Evolutionary conservation across 2,113 vertebrate species (phyloP), one percentile per base, ranked within the genome.

Genomic region (Odontophorus gujanensis): DNA sequence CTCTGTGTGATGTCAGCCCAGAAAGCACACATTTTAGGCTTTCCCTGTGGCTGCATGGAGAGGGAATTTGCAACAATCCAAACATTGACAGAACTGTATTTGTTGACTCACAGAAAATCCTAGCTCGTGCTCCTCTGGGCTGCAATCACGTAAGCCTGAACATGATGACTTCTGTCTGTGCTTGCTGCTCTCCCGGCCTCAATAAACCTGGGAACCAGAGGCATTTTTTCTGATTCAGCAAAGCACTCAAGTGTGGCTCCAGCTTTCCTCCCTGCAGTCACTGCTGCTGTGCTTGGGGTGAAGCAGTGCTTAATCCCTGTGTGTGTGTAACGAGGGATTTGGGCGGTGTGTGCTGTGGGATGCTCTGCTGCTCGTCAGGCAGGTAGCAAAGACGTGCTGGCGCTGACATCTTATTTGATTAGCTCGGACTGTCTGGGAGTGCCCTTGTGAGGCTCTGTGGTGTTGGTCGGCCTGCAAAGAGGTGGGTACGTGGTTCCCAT

Each of bases 91-190:
- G 63, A 82, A 82, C 71, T n/a, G 50, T 72, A 50, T 89, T 74
- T 95, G 85, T 86, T 81, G 83, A 92, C 71, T 89, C 72, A 94
- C 66, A 83, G 80, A 92, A 93, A 93, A 94, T 75, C 62, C 18
- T 47, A 57, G 43, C 66, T 89, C 5, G 2, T 81, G 58, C 69
- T 58, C 13, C 61, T 92, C 74, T 83, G 57, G 26, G 36, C 73
- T 87, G 75, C 0, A 2, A 24, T 74, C 93, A 8, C 2, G 0
- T 75, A 87, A 91, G 89, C 57, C 0, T 0, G 45, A 78, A 57
- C 6, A 17, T 1, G 1, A 7, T 63, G 82, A 43, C 61, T 90
- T 74, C 48, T 91, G 82, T 38, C 72, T 83, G 45, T 36, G 50
- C 71, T 83, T 66, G 42, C 73, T 90, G 83, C 61, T 67, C 57